Evolutionary conservation across 2,113 vertebrate species (phyloP), one percentile per base, ranked within the genome.

Genomic region (Ophthalmotilapia sp.): DNA sequence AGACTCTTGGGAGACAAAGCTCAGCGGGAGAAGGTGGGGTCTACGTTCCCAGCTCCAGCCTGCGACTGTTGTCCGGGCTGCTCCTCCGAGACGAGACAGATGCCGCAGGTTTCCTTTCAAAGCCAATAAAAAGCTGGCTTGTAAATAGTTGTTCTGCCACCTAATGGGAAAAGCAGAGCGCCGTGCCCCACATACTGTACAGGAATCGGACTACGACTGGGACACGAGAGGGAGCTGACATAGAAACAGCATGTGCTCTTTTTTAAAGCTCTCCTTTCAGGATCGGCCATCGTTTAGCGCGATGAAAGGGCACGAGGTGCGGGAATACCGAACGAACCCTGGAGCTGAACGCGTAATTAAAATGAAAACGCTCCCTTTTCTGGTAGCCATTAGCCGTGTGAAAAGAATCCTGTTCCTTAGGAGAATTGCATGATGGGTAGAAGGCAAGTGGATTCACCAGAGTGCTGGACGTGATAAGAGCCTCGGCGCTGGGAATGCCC

Each of bases 281-380:
- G 90, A 86, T 84, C 56, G 65, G 89, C 91, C 81, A 90, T 88
- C 87, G 86, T 91, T 94, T 91, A 93, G 88, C 75, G 89, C 36
- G 70, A 94, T 92, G 91, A 93, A 94, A 91, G 91, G 92, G 84
- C 91, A 88, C 73, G 70, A 80, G 84, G 86, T 86, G 85, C 60
- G 91, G 91, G 94, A 93, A 94, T 88, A 91, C 84, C 75, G 83
- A 91, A 91, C 88, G 89, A 94, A 90, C 93, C 91, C 95, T 94
- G 23, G 94, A 95, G 93, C 90, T 92, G 93, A 94, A 91, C 88
- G 84, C 89, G 91, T 95, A 96, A 96, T 96, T 96, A 96, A 96
- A 97, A 96, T 91, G 79, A 94, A 96, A 96, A 95, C 86, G 89
- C 92, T 95, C 91, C 90, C 86, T 90, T 94, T 96, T 95, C 94